Base-by-base conservation (phyloP, 2,888 invertebrate species). In the Cheilosia grossa region DNA sequence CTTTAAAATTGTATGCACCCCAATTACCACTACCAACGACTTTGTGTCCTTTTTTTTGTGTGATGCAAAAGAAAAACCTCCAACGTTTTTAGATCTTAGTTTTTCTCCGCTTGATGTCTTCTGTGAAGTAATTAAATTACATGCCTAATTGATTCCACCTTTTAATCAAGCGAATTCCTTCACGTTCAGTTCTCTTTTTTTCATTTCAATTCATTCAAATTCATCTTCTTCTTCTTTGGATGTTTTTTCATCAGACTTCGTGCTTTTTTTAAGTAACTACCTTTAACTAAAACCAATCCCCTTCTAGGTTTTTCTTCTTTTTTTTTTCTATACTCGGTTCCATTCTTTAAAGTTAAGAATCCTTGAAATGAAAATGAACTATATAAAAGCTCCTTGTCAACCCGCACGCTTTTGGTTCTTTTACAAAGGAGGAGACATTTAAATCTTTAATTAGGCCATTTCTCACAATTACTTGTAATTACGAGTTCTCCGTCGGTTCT, bases 391-490 rank as follows among this genome's bases (percentile, higher is more conserved):
- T 72, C n/a, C 78, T 78, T 73, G 82, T 73, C 67, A 82, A 67
- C 61, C 58, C 66, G 24, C 63, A 58, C 47, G 47, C 58, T 58
- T 58, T 64, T 19, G 54, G 33, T 66, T 75, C 13, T 61, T 37
- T 61, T 30, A 24, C 58, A 49, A 54, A 54, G 49, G 40, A 37
- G 40, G 24, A 63, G 82, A 78, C 78, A 82, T 82, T 82, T 82
- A 82, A 82, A 82, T 82, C 82, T 82, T 82, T 82, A 82, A 82
- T 82, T 82, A 82, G 82, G 78, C 82, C 73, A 82, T 82, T 82
- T 82, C 82, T 82, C 82, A 82, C 82, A 82, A 82, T 82, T 82
- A 82, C 82, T 82, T 78, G 82, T 82, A 82, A 82, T 82, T 82
- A 82, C 78, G 63, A 78, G 67, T 73, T 82, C 82, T 77, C 37